Conservation (phyloP, 2,888 invertebrate species). For the Ichneumoninae sp. region DNA sequence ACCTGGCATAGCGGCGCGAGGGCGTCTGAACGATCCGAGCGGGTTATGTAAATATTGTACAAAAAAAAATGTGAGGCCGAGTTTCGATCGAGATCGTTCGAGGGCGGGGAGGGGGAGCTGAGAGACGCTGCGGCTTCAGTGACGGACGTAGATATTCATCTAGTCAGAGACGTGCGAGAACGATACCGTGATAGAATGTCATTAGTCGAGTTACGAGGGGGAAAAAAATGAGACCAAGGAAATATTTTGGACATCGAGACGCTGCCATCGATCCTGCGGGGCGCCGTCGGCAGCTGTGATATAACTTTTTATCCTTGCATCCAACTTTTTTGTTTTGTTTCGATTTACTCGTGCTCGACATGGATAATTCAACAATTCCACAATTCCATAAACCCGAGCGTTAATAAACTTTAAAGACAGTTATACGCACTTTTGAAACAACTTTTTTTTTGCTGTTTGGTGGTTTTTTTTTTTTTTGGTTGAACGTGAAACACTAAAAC, state of each 20-base stretch:
- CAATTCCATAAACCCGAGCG: not conserved
- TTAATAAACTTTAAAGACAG: not conserved
- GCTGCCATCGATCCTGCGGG: constrained; percentile 31
- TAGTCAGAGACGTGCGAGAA: constrained; percentile 52
- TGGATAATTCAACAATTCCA: not conserved
- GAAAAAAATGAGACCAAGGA: not conserved
- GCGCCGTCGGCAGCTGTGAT: constrained; percentile 38
- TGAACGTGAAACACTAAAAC: not conserved
- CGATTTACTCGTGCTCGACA: not conserved
- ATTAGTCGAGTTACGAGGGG: constrained; percentile 8
- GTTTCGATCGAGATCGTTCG: not conserved
- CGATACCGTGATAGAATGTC: constrained; percentile 13
- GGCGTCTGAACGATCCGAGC: not conserved
- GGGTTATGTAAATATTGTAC: constrained; percentile 64
- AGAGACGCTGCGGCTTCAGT: constrained; percentile 21
- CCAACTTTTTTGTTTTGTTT: constrained; percentile 19
- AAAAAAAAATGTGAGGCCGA: constrained; percentile 37
- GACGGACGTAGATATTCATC: constrained; percentile 53
- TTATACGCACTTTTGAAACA: not conserved
- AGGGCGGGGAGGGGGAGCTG: not conserved
- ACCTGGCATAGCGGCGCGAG: not conserved
- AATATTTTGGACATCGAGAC: constrained; percentile 19
- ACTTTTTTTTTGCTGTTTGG: not conserved
- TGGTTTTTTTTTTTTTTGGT: not conserved
- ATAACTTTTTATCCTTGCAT: constrained; percentile 39